Percentiles rank a stretch among this genome's conserved stretches.
Evolutionary conservation across 1,140 invertebrate species (phyloP).

Genomic region (Babylonia areolata): DNA sequence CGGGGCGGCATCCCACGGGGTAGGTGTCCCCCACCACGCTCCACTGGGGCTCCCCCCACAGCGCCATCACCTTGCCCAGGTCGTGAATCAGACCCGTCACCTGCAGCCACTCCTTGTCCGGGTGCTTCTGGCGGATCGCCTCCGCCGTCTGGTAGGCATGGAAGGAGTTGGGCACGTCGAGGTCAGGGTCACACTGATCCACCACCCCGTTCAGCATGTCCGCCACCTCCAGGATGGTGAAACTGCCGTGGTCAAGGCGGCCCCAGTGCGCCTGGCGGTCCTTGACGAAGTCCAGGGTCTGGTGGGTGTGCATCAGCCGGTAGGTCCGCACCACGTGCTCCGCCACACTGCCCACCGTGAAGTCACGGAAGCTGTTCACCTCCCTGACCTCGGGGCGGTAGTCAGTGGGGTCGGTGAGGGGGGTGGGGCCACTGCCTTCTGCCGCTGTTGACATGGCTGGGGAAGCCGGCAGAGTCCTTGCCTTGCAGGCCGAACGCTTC

Average conservation of each 20-base stretch:
- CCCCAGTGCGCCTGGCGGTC: conserved; percentile 82
- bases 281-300: conserved; percentile 61
- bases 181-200: conserved; percentile 97
- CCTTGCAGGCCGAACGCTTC: background rate
- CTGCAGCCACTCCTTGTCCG: conserved; percentile 94
- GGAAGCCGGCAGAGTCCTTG: background rate
- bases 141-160: conserved; percentile 99
- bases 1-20: conserved; percentile 92
- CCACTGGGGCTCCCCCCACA: conserved; percentile 93
- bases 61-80: conserved; percentile 91
- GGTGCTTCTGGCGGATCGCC: conserved; percentile 88
- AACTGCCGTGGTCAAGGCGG: conserved; percentile 88
- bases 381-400: conserved; percentile 65
- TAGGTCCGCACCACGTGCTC: conserved; percentile 61
- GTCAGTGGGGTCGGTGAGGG: conserved; percentile 63
- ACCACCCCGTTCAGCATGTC: conserved; percentile 92
- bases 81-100: conserved; percentile 94
- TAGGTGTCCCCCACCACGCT: conserved; percentile 97
- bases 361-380: conserved; percentile 58
- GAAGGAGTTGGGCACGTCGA: conserved; percentile 91
- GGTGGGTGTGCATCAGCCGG: conserved; percentile 61
- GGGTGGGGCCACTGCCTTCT: conserved; percentile 14
- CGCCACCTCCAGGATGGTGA: conserved; percentile 90
- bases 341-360: conserved; percentile 56
- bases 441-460: conserved; percentile 2